Conservation (phyloP, 2,888 invertebrate species). For the Stenodera caucasica region DNA sequence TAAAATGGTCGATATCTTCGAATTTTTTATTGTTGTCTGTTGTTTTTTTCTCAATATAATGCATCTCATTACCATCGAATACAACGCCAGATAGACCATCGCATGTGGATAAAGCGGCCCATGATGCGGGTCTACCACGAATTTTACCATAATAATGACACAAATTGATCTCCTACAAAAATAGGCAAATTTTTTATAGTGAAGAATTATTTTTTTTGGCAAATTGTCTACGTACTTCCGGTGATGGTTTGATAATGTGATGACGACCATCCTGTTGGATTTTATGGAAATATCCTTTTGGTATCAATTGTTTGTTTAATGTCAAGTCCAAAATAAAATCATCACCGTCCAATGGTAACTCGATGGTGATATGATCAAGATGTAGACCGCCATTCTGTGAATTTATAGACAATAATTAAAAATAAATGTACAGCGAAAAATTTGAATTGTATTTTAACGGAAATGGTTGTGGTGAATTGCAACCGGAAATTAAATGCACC, state of each 20-base stretch:
- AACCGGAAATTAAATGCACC: conserved; percentile 2
- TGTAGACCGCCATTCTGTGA: conserved; percentile 57
- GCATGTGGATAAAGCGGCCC: conserved; percentile 86
- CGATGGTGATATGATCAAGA: conserved; percentile 63
- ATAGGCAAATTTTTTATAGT: no score
- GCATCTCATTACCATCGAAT: conserved; percentile 74
- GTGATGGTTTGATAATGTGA: conserved; percentile 60
- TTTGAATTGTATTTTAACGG: conserved; percentile 3
- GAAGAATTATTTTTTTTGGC: no score
- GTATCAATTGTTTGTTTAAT: conserved; percentile 70
- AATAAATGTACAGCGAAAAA: background rate
- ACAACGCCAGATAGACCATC: conserved; percentile 71
- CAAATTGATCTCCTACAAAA: conserved; percentile 67
- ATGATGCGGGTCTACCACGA: conserved; percentile 68
- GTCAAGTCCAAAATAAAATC: conserved; percentile 70
- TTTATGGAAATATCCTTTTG: conserved; percentile 67
- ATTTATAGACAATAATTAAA: background rate
- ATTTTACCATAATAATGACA: conserved; percentile 81
- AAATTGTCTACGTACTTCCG: conserved; percentile 56
- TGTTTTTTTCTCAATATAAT: conserved; percentile 66
- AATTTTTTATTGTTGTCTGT: conserved; percentile 26
- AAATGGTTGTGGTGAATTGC: conserved; percentile 1
- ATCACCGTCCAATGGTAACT: conserved; percentile 67
- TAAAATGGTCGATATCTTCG: conserved; percentile 58
- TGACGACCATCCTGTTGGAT: conserved; percentile 63